phyloP scores from a whole-genome alignment of 2,113 vertebrate species.

The Ceyx melanurus region DNA sequence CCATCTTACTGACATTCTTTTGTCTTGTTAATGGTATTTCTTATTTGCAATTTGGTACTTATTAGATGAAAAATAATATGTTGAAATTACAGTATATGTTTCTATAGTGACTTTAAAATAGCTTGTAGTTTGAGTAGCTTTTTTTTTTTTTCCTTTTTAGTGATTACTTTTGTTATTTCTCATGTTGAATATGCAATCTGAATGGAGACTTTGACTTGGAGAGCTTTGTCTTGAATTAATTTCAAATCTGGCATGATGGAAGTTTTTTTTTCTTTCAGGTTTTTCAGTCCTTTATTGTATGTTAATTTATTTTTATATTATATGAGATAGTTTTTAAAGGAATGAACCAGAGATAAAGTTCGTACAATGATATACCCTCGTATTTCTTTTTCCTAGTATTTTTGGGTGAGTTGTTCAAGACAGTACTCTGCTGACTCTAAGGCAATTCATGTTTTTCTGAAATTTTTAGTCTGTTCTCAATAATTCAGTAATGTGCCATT shows the following conservation, averaged over 20 bases:
- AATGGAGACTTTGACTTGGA: background rate
- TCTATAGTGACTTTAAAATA: background rate
- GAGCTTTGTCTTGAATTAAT: background rate
- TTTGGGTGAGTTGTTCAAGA: background rate
- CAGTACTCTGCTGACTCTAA: background rate
- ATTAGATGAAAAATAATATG: background rate
- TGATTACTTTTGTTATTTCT: background rate
- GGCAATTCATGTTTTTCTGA: background rate
- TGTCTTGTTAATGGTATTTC: background rate
- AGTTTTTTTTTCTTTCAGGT: background rate
- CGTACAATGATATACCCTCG: rapidly evolving
- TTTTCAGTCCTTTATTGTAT: background rate
- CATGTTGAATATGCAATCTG: background rate
- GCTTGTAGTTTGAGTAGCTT: background rate
- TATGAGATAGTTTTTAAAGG: background rate
- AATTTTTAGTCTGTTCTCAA: background rate
- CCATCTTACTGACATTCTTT: rapidly evolving
- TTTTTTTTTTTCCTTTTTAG: background rate
- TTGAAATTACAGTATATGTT: background rate
- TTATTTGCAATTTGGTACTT: background rate
- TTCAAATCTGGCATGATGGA: background rate
- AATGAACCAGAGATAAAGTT: background rate
- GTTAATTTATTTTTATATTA: background rate
- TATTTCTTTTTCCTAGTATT: background rate
- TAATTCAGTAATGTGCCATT: slow-evolving; percentile 10